phyloP scores from a whole-genome alignment of 2,888 invertebrate genomes.

The Linnaemya tessellans region DNA sequence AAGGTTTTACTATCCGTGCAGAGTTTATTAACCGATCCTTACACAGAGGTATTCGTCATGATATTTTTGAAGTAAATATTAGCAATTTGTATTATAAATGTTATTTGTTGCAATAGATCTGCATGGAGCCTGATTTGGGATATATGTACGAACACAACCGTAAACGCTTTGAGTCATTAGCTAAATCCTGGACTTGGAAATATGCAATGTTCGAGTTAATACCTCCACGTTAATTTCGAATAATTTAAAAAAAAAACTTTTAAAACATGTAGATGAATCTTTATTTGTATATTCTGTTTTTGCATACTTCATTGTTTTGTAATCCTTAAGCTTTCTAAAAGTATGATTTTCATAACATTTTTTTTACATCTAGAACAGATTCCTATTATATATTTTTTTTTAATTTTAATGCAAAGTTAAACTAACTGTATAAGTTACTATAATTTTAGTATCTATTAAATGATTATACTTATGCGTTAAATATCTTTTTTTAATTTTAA shows the following conservation, averaged over 20 bases:
- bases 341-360: slow-evolving; percentile 22
- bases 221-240: slow-evolving; percentile 78
- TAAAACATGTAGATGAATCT: background rate
- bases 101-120: slow-evolving; percentile 85
- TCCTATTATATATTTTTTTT: slow-evolving; percentile 35
- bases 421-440: slow-evolving; percentile 55
- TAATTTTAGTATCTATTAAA: slow-evolving; percentile 53
- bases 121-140: slow-evolving; percentile 95
- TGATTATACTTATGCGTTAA: slow-evolving; percentile 45
- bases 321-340: slow-evolving; percentile 55
- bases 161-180: slow-evolving; percentile 90
- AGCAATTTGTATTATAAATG: background rate
- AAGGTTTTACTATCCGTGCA: slow-evolving; percentile 95
- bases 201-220: slow-evolving; percentile 93
- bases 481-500: slow-evolving; percentile 51
- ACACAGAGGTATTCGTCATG: slow-evolving; percentile 87
- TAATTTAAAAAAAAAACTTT: background rate
- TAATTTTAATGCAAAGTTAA: slow-evolving; percentile 44
- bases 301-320: slow-evolving; percentile 44
- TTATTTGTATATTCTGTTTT: slow-evolving; percentile 38
- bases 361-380: slow-evolving; percentile 40
- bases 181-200: slow-evolving; percentile 94
- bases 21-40: slow-evolving; percentile 94
- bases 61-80: background rate
- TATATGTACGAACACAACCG: slow-evolving; percentile 90